Base-by-base conservation (phyloP, 2,113 vertebrate genomes). In the Carlito syrichta region DNA sequence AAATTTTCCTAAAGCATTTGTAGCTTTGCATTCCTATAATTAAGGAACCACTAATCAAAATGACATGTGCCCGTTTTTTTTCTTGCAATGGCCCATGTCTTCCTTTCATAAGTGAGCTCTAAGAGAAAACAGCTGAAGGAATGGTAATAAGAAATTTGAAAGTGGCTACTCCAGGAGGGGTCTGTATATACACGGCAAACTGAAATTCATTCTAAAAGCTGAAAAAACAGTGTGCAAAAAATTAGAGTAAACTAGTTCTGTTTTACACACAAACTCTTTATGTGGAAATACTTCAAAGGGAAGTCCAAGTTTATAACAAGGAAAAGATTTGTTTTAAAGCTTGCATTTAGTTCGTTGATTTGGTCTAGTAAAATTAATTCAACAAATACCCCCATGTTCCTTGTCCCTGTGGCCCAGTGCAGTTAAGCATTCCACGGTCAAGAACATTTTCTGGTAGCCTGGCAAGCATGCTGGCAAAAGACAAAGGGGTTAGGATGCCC, bases 31-130 rank as follows among this genome's bases (percentile, higher is more conserved):
- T 78, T 90, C 60, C 84, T 66, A 13, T 8, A 43, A 22, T 78
- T 86, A 93, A 96, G 50, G 81, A 91, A 89, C 38, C 48, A 54
- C 68, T 76, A 74, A 87, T 93, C 77, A 86, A 91, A 92, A 94
- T 79, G 68, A 56, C n/a, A 69, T 63, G 82, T 13, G 7, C 50
- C 60, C 35, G 2, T 45, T 82, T 87, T 58, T 25, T 63, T 86
- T 63, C 86, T 94, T 87, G 56, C 43, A 90, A 50, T 35, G 92
- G 69, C 38, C 66, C n/a, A 30, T 54, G 45, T 17, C 83, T 92
- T 86, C 45, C 84, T 96, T 87, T 86, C n/a, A 52, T 8, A 69
- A 79, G 40, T 62, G 91, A 88, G 50, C 27, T 95, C 69, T 85
- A 78, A 93, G 43, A 95, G 23, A 63, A 94, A 69, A 52, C 1